Conservation (phyloP, 23 tunicate species). For the Styela plicata region DNA sequence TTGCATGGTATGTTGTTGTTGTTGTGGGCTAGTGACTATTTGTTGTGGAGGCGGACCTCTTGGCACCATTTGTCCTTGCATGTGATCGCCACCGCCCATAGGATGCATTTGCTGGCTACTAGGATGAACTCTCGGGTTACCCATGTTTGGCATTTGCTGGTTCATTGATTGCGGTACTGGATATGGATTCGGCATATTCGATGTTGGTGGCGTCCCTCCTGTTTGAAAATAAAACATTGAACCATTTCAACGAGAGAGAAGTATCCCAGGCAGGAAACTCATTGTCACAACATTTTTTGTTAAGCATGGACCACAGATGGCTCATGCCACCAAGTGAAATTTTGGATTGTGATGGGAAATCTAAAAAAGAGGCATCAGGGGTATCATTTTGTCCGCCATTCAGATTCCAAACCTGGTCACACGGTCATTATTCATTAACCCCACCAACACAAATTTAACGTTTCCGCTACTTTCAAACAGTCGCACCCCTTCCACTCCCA, state of each 20-base stretch:
- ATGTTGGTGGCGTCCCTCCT: not conserved
- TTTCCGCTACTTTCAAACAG: too few relatives aligned
- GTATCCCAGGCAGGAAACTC: not conserved
- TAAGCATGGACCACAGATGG: too few relatives aligned
- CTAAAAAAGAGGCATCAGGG: too few relatives aligned
- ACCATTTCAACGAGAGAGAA: not conserved
- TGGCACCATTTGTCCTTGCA: constrained; percentile 23
- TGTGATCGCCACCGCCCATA: not conserved
- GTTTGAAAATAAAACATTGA: not conserved
- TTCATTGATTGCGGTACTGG: not conserved
- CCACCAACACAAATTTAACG: too few relatives aligned
- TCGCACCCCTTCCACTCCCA: too few relatives aligned
- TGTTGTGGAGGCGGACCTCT: not conserved
- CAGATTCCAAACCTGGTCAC: too few relatives aligned
- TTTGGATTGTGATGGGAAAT: too few relatives aligned
- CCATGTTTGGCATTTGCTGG: not conserved
- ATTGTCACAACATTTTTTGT: too few relatives aligned
- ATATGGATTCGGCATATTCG: not conserved
- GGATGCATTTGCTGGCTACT: not conserved
- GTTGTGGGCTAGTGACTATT: constrained; percentile 7
- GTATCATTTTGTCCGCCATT: too few relatives aligned
- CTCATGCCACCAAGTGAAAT: too few relatives aligned
- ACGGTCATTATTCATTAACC: too few relatives aligned
- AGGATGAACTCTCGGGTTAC: not conserved
- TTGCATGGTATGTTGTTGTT: constrained; percentile 12